Evolutionary conservation across 2,113 vertebrate genomes (phyloP), one percentile per base, ranked within the genome.

Genomic region (Talpa occidentalis): DNA sequence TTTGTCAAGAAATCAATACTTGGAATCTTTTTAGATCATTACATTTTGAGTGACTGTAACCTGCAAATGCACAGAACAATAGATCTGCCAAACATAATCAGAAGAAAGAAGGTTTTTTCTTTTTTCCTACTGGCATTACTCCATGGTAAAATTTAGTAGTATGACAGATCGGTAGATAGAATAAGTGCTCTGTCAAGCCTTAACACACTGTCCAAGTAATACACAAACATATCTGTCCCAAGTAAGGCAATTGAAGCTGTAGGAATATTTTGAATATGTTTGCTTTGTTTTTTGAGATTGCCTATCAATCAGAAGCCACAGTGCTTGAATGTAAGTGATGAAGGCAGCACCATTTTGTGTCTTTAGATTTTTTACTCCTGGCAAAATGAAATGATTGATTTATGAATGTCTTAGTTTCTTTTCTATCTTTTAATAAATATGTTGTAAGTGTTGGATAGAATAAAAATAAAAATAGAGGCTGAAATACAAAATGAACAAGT

Each of bases 1-100:
- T 67, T 94, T 96, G 76, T 21, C 52, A 91, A 93, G 19, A 96
- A 96, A 95, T 94, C 94, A 95, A 84, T 97, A 87, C 91, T 91
- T 95, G 76, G 76, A 95, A 93, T 76, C 47, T 90, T 0, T 95
- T 94, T 76, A 80, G 62, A 87, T 91, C 47, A 87, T 95, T 97
- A 72, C 94, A 87, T 42, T 94, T 87, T 97, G 82, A 95, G 62
- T 97, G 96, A 96, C 89, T 93, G 35, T 42, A 94, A 91, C 76
- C 76, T 95, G 49, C 3, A 96, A 97, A 89, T 84, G 79, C 86
- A 94, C 42, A 91, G 54, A 95, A 95, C 82, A 95, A 87, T 90
- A 86, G 47, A 17, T 15, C 78, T 95, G 85, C 72, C 86, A 97
- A 86, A 93, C 91, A 72, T 19, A 96, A 93, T 95, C 70, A 91